Percentiles rank a stretch among this genome's conserved stretches.
Evolutionary conservation across 2,113 vertebrate species (phyloP).

Genomic region (Onychostoma macrolepis): DNA sequence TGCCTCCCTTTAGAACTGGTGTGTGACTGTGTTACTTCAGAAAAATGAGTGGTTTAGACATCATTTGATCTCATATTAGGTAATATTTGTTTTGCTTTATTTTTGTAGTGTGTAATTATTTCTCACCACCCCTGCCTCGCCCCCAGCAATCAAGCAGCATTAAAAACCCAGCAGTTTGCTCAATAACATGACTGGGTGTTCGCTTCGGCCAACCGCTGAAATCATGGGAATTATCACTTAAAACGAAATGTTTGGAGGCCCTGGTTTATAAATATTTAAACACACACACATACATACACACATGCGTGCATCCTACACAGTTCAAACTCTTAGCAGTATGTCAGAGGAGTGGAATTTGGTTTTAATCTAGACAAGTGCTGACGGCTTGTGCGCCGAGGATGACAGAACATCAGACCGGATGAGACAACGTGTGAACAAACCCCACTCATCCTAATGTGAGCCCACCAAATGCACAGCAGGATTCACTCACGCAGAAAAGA

Average conservation of each 20-base stretch:
- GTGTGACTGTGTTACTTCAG: background rate
- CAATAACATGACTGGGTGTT: conserved; percentile 7
- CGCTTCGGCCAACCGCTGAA: conserved; percentile 6
- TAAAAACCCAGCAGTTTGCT: conserved; percentile 1
- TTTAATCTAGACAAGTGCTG: conserved; percentile 52
- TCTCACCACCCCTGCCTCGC: background rate
- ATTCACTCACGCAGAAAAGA: conserved; percentile 44
- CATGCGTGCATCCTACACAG: background rate
- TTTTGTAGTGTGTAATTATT: background rate
- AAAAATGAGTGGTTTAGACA: background rate
- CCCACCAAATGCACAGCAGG: conserved; percentile 34
- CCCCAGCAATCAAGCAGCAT: background rate
- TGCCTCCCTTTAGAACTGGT: background rate
- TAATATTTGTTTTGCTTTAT: conserved; percentile 5
- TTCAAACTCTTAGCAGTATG: conserved; percentile 31
- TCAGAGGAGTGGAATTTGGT: conserved; percentile 34
- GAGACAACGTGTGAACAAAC: conserved; percentile 47
- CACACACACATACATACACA: conserved; percentile 17
- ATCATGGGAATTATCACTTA: conserved; percentile 18
- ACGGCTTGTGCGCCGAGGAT: conserved; percentile 27
- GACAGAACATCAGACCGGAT: conserved; percentile 16
- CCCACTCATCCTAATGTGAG: conserved; percentile 40
- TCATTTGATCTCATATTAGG: background rate
- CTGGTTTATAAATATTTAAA: conserved; percentile 9
- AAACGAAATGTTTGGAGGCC: conserved; percentile 13